phyloP scores from a whole-genome alignment of 2,797 vertebrate species.

The Pteronotus mesoamericanus region DNA sequence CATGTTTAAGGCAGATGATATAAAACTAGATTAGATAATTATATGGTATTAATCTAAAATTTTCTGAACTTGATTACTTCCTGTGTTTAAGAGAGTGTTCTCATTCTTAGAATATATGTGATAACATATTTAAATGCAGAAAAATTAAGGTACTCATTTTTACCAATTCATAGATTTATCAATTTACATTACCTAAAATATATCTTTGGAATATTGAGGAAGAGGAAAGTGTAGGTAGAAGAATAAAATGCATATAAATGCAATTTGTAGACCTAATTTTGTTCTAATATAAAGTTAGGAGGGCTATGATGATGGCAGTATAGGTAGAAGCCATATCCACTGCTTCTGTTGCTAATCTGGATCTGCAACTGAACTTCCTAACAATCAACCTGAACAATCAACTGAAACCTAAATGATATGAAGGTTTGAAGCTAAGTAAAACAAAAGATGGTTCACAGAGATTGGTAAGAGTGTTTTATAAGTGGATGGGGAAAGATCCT shows the following conservation, averaged over 20 bases:
- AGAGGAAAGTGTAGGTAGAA: not conserved
- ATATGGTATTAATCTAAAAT: not conserved
- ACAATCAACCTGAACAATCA: too few species aligned
- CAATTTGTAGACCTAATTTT: not conserved
- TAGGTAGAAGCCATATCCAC: too few species aligned
- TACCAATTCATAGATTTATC: not conserved
- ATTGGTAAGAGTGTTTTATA: too few species aligned
- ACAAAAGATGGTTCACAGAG: too few species aligned
- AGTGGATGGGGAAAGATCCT: too few species aligned
- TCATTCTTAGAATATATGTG: not conserved
- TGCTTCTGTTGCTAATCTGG: too few species aligned
- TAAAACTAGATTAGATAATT: not conserved
- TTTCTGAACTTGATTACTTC: not conserved
- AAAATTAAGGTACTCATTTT: not conserved
- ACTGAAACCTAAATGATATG: too few species aligned
- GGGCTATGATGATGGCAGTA: too few species aligned
- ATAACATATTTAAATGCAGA: not conserved
- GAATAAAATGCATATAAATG: not conserved
- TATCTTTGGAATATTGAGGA: not conserved
- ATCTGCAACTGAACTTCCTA: too few species aligned
- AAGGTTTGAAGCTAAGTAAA: too few species aligned
- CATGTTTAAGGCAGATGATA: too few species aligned
- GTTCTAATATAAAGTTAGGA: not conserved
- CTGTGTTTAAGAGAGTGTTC: not conserved
- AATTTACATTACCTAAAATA: not conserved